These are phyloP conservation scores for Macrobrachium nipponense DNA, from an alignment of 1,140 invertebrate species.

Conservation along the genomic window DNA sequence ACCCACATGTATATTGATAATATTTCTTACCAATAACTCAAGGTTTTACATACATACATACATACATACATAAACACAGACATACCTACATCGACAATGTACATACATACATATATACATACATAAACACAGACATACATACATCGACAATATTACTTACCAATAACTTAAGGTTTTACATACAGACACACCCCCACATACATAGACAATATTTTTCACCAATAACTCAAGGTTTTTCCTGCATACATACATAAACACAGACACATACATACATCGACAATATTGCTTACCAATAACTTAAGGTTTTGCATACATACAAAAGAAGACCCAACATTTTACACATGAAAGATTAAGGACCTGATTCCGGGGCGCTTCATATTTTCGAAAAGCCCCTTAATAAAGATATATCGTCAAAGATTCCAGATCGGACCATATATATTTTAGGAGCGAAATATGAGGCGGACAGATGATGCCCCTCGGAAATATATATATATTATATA, in stretches of 20 bases:
- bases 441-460: too few relatives aligned
- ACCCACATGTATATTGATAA: neutral
- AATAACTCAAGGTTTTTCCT: neutral
- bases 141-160: conserved; percentile 2
- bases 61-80: conserved; percentile 15
- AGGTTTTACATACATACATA: neutral
- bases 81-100: neutral
- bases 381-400: too few relatives aligned
- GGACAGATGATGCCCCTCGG: too few relatives aligned
- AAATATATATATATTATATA: too few relatives aligned
- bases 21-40: neutral
- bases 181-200: neutral
- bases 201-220: neutral
- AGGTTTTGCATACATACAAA: neutral
- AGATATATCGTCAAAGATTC: too few relatives aligned
- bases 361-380: too few relatives aligned
- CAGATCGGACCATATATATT: too few relatives aligned
- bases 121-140: conserved; percentile 19
- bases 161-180: neutral
- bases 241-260: neutral
- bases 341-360: too few relatives aligned
- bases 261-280: neutral
- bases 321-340: neutral
- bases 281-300: too few relatives aligned
- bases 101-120: too few relatives aligned